Evolutionary conservation across 2,888 invertebrate genomes (phyloP), one percentile per base, ranked within the genome.

Genomic region (Rhagonycha fulva): DNA sequence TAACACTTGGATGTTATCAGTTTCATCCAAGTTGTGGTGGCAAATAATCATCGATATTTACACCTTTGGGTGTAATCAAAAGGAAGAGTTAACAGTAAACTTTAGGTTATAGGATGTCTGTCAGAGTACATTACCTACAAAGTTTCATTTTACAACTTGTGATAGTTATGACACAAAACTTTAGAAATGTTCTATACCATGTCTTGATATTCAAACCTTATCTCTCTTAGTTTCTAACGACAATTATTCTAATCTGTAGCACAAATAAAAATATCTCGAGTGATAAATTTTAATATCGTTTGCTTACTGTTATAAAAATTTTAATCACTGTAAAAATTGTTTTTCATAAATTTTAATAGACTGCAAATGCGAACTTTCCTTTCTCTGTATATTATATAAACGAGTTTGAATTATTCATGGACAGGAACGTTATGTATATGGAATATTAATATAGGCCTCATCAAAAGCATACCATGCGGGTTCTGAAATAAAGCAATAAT

Each of bases 371-470:
- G 62, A 23, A 24, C 67, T 60, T 68, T 62, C 72, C 68, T 72
- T 68, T 76, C 73, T 73, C 71, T 73, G 76, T 73, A 67, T 76
- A 76, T 73, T 76, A 73, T 73, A 76, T 76, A 76, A 76, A 76
- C 76, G 73, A 68, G 28, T 71, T 60, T 76, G 76, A 76, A 76
- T 76, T 73, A 76, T 76, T 76, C 76, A 76, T 76, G 68, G 76
- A 70, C 70, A 70, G 67, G 70, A 76, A 76, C 73, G 70, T 73
- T 73, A 73, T 76, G 73, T 73, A 73, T 76, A 76, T 76, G 76
- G 76, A 76, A 76, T 76, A 76, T 76, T 76, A 76, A 76, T 73
- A 72, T 70, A 70, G 19, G 62, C 68, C 69, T 47, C 47, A 47
- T 47, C n/a, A 47, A 47, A 47, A 47, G 32, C n/a, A n/a, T 47